Percentiles rank a stretch among this genome's conserved stretches.
These are phyloP conservation scores for Halyomorpha halys DNA, from an alignment of 1,140 invertebrate species.

Conservation along the genomic window DNA sequence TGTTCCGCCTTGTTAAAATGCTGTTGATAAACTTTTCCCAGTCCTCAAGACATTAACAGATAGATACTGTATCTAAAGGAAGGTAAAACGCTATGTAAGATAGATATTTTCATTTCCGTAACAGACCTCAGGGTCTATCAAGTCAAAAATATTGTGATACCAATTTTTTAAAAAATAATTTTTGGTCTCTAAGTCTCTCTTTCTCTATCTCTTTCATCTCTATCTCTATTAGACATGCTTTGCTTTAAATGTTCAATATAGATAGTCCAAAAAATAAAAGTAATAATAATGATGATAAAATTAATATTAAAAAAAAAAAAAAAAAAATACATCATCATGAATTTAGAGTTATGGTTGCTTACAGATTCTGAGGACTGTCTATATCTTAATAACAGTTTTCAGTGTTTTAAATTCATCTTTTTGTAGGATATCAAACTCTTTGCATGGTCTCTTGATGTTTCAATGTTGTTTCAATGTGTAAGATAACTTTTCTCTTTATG, in stretches of 20 bases:
- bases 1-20: constrained; percentile 10
- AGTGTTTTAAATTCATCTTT: constrained; percentile 12
- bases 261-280: constrained; percentile 9
- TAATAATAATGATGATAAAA: too few relatives aligned
- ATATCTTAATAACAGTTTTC: constrained; percentile 16
- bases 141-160: constrained; percentile 32
- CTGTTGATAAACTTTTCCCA: constrained; percentile 14
- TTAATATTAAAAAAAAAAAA: too few relatives aligned
- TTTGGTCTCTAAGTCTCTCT: constrained; percentile 25
- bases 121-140: constrained; percentile 25
- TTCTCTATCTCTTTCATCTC: constrained; percentile 21
- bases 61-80: background rate
- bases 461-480: constrained; percentile 26
- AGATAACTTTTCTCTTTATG: constrained; percentile 14
- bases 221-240: constrained; percentile 25
- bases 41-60: constrained; percentile 5
- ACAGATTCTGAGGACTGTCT: constrained; percentile 1
- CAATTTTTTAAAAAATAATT: constrained; percentile 29
- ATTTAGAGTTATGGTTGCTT: too few relatives aligned
- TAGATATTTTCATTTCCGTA: constrained; percentile 21
- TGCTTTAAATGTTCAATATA: constrained; percentile 22
- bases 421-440: background rate
- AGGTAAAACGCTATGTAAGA: constrained; percentile 7
- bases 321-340: too few relatives aligned
- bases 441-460: constrained; percentile 26